Base-by-base conservation (phyloP, 2,888 invertebrate genomes). In the Lacanobia wlatinum region DNA sequence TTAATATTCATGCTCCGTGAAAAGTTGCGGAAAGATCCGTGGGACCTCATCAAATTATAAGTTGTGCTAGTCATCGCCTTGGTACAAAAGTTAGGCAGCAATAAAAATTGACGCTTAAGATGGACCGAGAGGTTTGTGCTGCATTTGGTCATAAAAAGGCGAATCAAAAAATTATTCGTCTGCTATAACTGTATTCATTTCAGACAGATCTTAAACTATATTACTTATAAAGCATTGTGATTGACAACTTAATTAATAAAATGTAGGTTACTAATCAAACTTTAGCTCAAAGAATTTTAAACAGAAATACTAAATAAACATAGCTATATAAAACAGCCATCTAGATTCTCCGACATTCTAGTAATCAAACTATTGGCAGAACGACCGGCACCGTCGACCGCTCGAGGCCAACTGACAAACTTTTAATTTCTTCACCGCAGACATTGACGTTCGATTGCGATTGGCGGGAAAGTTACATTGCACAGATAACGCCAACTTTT, bases 351-450 rank as follows among this genome's bases (percentile, higher is more conserved):
- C 82, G 86, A 87, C 85, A 87, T 87, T 86, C 70, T 78, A 87
- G 86, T 87, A 90, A 90, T 89, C 86, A 89, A 91, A 90, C 89
- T 91, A 90, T 84, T 86, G 73, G 75, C 75, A 76, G 81, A 85
- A 83, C 90, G 90, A 92, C 94, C 93, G 92, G 88, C 91, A 90
- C 82, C 93, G 92, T 86, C 91, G 91, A 92, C 85, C 89, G 94
- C 95, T 90, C 90, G 90, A 80, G 93, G 94, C 92, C 81, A 89
- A 94, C 93, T 94, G 93, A 92, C 92, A 92, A 95, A 95, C 94
- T 95, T 95, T 95, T 95, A 94, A 95, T 95, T 94, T 92, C 94
- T 93, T 94, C 91, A 89, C 90, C 91, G 89, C 94, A 93, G 93
- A 93, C 93, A 93, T 94, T 94, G 94, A 94, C 92, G 91, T 91